Conservation (phyloP, 2,113 vertebrate species). For the Oncorhynchus keta region DNA sequence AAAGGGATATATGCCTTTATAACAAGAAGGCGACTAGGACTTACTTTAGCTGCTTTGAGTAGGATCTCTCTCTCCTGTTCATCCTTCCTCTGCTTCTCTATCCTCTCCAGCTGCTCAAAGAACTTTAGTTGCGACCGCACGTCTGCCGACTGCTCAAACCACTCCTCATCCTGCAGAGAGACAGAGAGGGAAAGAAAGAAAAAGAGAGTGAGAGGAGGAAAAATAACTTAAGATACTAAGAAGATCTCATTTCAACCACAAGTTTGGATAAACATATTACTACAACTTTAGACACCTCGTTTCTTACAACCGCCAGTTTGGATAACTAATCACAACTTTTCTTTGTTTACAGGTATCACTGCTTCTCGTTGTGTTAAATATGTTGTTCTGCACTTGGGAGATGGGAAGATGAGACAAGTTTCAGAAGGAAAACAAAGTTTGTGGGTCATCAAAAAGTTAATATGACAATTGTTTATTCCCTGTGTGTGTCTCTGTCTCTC, state of each 20-base stretch:
- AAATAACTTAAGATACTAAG: not conserved
- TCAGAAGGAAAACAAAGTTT: conserved; percentile 52
- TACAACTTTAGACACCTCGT: conserved; percentile 5
- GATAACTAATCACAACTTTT: conserved; percentile 33
- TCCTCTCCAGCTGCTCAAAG: conserved; percentile 86
- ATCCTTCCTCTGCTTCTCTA: conserved; percentile 88
- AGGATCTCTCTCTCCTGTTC: conserved; percentile 87
- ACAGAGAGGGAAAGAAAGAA: not conserved
- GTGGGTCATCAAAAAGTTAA: conserved; percentile 67
- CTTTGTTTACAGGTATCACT: conserved; percentile 41
- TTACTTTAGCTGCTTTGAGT: conserved; percentile 86
- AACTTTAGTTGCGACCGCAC: conserved; percentile 85
- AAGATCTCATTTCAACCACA: conserved; percentile 14
- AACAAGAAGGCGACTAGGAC: conserved; percentile 12
- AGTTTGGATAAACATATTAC: conserved; percentile 17
- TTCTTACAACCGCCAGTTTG: conserved; percentile 6
- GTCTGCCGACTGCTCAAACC: conserved; percentile 81
- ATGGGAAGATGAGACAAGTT: conserved; percentile 22
- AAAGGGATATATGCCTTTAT: too few species aligned
- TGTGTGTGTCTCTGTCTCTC: conserved; percentile 26
- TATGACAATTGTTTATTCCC: conserved; percentile 67
- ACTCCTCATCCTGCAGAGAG: conserved; percentile 74
- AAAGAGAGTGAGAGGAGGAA: not conserved
- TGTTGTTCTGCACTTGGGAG: conserved; percentile 37
- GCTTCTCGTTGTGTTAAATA: conserved; percentile 17